These are phyloP conservation scores for Sebastes trivittatus DNA, from an alignment of 2,797 vertebrate genomes.

Conservation along the genomic window DNA sequence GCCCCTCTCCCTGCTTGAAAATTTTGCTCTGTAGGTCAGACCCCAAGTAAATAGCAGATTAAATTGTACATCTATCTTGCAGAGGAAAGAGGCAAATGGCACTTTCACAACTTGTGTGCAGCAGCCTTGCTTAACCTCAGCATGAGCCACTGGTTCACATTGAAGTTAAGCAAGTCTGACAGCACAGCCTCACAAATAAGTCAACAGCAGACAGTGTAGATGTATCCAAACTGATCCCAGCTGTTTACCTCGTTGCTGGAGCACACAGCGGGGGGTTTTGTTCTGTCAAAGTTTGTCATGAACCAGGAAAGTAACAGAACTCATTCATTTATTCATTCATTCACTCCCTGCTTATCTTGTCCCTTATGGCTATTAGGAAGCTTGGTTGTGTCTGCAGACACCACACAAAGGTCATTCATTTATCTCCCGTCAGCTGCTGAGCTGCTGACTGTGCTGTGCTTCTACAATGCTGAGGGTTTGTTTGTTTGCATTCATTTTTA, in stretches of 20 bases:
- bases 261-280: not conserved
- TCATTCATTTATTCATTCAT: slow-evolving; percentile 27
- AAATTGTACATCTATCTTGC: slow-evolving; percentile 34
- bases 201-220: slow-evolving; percentile 17
- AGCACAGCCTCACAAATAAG: slow-evolving; percentile 30
- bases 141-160: not conserved
- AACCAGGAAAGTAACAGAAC: slow-evolving; percentile 5
- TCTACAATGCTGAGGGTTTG: not conserved
- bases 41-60: slow-evolving; percentile 43
- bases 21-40: slow-evolving; percentile 28
- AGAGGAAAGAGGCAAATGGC: slow-evolving; percentile 16
- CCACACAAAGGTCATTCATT: slow-evolving; percentile 37
- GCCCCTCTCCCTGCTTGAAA: slow-evolving; percentile 13
- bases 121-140: not conserved
- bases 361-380: slow-evolving; percentile 8
- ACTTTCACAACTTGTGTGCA: slow-evolving; percentile 34
- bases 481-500: slow-evolving; percentile 41
- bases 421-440: not conserved
- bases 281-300: slow-evolving; percentile 8
- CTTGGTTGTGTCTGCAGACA: slow-evolving; percentile 5
- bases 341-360: slow-evolving; percentile 4
- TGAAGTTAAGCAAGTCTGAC: slow-evolving; percentile 30
- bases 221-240: slow-evolving; percentile 18
- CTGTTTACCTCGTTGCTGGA: slow-evolving; percentile 27
- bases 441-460: not conserved